phyloP scores from a whole-genome alignment of 2,797 vertebrate genomes.

The Synaphobranchus kaupii region DNA sequence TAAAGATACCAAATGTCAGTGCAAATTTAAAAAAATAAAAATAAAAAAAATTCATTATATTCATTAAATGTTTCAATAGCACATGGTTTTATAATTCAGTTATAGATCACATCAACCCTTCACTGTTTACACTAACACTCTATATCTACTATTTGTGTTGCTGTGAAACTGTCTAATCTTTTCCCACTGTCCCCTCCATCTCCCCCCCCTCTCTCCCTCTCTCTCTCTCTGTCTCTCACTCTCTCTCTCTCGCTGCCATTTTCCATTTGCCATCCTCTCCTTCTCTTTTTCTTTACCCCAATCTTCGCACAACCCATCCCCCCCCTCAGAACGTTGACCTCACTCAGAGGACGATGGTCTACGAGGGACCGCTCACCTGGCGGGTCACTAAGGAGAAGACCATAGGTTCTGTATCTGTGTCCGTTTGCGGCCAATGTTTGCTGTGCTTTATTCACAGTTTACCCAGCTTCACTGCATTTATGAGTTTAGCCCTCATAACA shows the following conservation, averaged over 20 bases:
- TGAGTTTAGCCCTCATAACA: background rate
- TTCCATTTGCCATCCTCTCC: background rate
- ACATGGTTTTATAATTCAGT: no score
- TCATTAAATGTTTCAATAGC: no score
- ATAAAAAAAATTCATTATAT: no score
- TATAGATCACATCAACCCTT: no score
- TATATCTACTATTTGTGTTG: background rate
- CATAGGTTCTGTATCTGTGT: slow-evolving; percentile 72
- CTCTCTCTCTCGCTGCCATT: background rate
- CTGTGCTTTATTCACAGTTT: background rate
- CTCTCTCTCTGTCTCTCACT: background rate
- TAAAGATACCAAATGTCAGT: background rate
- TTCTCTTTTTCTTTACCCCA: background rate
- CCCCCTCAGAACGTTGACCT: slow-evolving; percentile 78
- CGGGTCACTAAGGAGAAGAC: slow-evolving; percentile 87
- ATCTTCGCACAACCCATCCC: background rate
- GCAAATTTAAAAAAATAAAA: no score
- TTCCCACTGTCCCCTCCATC: background rate
- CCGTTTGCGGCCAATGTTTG: background rate
- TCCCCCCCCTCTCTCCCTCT: background rate
- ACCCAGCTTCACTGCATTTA: background rate
- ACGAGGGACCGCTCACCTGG: slow-evolving; percentile 85
- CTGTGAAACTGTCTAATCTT: background rate
- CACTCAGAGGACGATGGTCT: slow-evolving; percentile 78
- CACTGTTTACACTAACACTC: no score